Base-by-base conservation (phyloP, 2,888 invertebrate genomes). In the Diarsia brunnea region DNA sequence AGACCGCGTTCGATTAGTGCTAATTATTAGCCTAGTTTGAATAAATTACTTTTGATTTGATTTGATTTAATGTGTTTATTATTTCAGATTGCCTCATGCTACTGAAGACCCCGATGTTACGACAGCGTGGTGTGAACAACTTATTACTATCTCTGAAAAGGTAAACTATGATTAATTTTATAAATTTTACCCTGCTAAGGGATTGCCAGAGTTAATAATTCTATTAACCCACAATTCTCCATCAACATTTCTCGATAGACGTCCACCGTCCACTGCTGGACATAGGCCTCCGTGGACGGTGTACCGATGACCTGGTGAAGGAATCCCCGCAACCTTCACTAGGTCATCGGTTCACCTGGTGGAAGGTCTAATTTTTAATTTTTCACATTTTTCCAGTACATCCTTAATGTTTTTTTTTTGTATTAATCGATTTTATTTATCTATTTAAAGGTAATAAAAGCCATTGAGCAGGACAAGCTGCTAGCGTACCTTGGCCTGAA, bases 401-500 rank as follows among this genome's bases (percentile, higher is more conserved):
- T 58, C 1, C 27, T 55, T 14, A 55, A 16, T 27, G 11, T 10
- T 12, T 11, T 1, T 43, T 31, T 43, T n/a, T 69, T 10, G 21
- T 16, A 31, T 31, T 8, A 27, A 7, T 58, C 0, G 11, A 45
- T 24, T 47, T 5, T 70, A 43, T 51, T 61, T 51, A 24, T 74
- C 58, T 63, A 10, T 81, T 82, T 74, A 0, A 87, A 95, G 95
- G 95, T 95, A 2, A 92, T 95, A 76, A 94, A 94, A 75, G 97
- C 97, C 81, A 97, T 99, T 38, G 98, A 99, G 91, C 97, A 98
- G 85, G 98, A 98, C 31, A 97, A 98, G 84, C 93, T 99, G 81
- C 96, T 99, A 47, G 98, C 98, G 0, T 98, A 98, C 92, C 97
- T 98, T 82, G 99, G 99, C 8, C 97, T 98, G 89, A 99, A 99